Evolutionary conservation across 1,140 invertebrate genomes (phyloP).

Genomic region (Coenobita brevimanus): DNA sequence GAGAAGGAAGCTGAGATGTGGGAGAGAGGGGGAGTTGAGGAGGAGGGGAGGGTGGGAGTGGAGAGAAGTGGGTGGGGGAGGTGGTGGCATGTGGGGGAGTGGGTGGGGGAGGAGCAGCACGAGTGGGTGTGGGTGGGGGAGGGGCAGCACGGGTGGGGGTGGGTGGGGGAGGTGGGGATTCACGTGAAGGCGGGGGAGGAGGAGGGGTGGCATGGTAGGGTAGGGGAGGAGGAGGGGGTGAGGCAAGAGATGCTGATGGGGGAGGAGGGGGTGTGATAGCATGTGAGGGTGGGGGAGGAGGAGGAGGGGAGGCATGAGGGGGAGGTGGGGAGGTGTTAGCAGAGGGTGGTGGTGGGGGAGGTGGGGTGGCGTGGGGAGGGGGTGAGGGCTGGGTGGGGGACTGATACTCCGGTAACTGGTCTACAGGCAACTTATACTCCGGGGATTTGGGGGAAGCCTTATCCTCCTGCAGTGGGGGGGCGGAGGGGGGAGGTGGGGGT

Average conservation of each 20-base stretch:
- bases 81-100: no score
- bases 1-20: background rate
- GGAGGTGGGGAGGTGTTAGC: background rate
- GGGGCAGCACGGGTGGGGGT: no score
- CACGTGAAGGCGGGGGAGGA: no score
- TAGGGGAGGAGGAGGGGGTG: background rate
- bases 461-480: background rate
- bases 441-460: slow-evolving; percentile 32
- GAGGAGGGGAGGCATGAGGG: no score
- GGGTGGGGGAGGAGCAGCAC: no score
- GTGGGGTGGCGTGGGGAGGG: slow-evolving; percentile 16
- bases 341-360: background rate
- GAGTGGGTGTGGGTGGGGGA: no score
- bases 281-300: background rate
- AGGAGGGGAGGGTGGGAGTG: background rate
- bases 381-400: slow-evolving; percentile 32
- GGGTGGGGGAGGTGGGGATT: no score
- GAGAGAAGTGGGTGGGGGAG: no score
- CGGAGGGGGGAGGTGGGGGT: background rate
- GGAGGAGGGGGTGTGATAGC: background rate
- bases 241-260: background rate
- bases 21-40: background rate
- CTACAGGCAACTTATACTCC: slow-evolving; percentile 55
- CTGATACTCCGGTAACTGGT: slow-evolving; percentile 51
- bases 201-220: no score